Evolutionary conservation across 2,888 invertebrate species (phyloP).

Genomic region (Ennomos fuscantarius): DNA sequence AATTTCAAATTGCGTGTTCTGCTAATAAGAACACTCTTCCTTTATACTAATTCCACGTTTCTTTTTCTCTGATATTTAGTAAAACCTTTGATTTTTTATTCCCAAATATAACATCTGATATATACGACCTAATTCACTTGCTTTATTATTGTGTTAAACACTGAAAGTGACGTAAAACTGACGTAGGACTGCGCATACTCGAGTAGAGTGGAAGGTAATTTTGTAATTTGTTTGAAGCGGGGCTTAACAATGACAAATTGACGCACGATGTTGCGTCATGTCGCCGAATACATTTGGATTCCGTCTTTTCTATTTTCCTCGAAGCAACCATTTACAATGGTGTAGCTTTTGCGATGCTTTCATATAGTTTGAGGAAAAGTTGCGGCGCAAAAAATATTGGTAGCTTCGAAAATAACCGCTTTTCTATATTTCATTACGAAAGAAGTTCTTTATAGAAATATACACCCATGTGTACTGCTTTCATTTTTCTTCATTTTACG

Average conservation of each 20-base stretch:
- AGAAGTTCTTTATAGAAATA: too few relatives aligned
- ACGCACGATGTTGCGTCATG: constrained; percentile 14
- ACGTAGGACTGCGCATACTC: constrained; percentile 1
- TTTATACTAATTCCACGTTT: too few relatives aligned
- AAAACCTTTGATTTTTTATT: too few relatives aligned
- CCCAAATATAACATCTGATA: too few relatives aligned
- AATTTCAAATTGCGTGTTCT: too few relatives aligned
- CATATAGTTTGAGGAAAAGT: constrained; percentile 4
- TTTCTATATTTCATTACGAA: too few relatives aligned
- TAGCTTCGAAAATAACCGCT: too few relatives aligned
- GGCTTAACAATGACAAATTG: constrained; percentile 23
- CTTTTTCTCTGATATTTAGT: too few relatives aligned
- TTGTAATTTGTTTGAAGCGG: constrained; percentile 6
- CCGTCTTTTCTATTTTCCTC: constrained; percentile 13
- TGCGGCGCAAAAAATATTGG: neutral
- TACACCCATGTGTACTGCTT: too few relatives aligned
- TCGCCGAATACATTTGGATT: constrained; percentile 22
- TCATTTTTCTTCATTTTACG: too few relatives aligned
- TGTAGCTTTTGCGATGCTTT: neutral
- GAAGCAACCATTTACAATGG: neutral
- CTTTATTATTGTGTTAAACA: neutral
- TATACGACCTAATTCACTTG: neutral
- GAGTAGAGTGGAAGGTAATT: neutral
- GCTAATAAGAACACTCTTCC: too few relatives aligned
- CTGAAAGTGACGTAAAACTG: neutral